These are phyloP conservation scores for Drosophila rellima DNA, from an alignment of 2,888 invertebrate genomes.

Conservation along the genomic window DNA sequence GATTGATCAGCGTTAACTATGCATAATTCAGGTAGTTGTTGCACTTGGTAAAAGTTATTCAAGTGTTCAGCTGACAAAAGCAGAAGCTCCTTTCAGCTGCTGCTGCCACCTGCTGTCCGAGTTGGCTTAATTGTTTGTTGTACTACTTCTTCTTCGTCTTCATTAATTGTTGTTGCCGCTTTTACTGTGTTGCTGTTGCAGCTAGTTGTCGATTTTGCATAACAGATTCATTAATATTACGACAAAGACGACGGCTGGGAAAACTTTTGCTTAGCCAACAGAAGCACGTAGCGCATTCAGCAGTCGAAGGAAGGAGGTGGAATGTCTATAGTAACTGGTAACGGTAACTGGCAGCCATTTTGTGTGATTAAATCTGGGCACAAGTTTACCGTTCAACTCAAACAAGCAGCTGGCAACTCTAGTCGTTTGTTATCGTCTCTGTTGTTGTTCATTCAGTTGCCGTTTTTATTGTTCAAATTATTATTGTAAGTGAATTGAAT, in stretches of 20 bases:
- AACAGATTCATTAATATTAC: constrained; percentile 78
- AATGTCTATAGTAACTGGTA: constrained; percentile 44
- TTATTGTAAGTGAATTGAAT: constrained; percentile 80
- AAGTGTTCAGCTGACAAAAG: constrained; percentile 28
- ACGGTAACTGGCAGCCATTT: constrained; percentile 28
- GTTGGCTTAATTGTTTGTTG: constrained; percentile 26
- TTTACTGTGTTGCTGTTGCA: constrained; percentile 29
- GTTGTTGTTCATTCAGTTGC: constrained; percentile 60
- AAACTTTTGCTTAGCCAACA: constrained; percentile 59
- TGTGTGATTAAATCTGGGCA: constrained; percentile 28
- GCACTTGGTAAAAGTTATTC: constrained; percentile 42
- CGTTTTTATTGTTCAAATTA: constrained; percentile 80
- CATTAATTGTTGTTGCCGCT: constrained; percentile 12
- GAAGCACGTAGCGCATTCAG: constrained; percentile 33
- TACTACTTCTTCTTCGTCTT: constrained; percentile 1
- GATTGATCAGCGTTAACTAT: constrained; percentile 52
- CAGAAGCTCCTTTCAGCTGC: constrained; percentile 4
- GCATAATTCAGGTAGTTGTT: constrained; percentile 33
- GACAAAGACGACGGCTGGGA: constrained; percentile 32
- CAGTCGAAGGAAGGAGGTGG: constrained; percentile 10
- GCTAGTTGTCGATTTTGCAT: constrained; percentile 76
- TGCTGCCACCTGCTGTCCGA: constrained; percentile 28
- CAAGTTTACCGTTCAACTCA: constrained; percentile 26
- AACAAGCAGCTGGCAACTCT: constrained; percentile 43
- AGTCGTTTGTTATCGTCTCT: constrained; percentile 17